Evolutionary conservation across 2,113 vertebrate species (phyloP).

Genomic region (Heliornis fulica): DNA sequence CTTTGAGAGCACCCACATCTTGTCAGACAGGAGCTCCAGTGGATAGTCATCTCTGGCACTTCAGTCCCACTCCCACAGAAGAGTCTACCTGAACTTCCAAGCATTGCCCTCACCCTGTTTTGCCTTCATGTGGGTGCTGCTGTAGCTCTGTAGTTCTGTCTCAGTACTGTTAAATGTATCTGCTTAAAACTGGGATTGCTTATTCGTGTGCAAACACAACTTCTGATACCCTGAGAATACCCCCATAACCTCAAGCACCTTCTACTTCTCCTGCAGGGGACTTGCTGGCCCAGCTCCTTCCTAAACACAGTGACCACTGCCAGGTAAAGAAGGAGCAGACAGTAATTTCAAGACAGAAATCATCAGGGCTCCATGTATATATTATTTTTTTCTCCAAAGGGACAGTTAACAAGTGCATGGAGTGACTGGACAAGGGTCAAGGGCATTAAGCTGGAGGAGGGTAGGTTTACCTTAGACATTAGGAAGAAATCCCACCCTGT

Average conservation of each 20-base stretch:
- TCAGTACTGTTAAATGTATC: not conserved
- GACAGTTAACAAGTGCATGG: no score
- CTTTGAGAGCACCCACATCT: not conserved
- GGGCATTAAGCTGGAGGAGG: no score
- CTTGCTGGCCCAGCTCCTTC: not conserved
- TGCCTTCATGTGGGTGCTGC: not conserved
- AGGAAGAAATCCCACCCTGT: no score
- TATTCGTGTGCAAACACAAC: not conserved
- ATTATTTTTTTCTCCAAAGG: not conserved
- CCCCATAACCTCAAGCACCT: not conserved
- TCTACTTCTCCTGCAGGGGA: not conserved
- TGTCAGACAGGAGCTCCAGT: not conserved
- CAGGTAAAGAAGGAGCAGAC: not conserved
- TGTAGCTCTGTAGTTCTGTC: not conserved
- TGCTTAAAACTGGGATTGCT: not conserved
- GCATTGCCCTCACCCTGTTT: rapidly evolving
- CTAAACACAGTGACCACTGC: not conserved
- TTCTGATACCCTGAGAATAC: not conserved
- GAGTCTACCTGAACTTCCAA: not conserved
- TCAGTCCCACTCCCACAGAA: not conserved
- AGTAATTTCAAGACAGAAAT: not conserved
- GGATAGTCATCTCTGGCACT: not conserved
- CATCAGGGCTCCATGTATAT: not conserved
- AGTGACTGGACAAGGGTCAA: no score
- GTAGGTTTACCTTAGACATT: no score